Base-by-base conservation (phyloP, 1,140 invertebrate species). In the Choristoneura fumiferana region DNA sequence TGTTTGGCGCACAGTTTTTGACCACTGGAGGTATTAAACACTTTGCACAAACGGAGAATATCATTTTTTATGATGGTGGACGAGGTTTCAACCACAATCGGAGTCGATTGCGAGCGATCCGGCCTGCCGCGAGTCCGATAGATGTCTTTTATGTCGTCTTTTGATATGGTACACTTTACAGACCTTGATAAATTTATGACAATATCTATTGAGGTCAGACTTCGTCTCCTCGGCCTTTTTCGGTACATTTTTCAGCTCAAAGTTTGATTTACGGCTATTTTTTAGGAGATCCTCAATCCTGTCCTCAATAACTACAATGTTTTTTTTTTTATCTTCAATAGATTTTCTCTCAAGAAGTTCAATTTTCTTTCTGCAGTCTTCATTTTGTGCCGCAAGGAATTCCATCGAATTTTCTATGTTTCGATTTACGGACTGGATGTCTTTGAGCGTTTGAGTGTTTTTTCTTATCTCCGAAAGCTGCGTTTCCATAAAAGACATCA, bases 181-280 rank as follows among this genome's bases (percentile, higher is more conserved):
- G 17, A 53, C 1, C 39, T 15, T 1, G 45, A 12, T 1, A 59
- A 8, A 39, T 17, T 22, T 22, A 39, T 1, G 5, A 59, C 36
- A 9, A 53, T 53, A 0, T 59, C 17, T 39, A 39, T n/a, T 39
- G 1, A 59, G 18, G 15, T 59, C 57, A 10, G 36, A 4, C 14
- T 59, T 59, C 9, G 34, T 54, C 18, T 59, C 57, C 8, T 8
- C n/a, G 5, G n/a, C 1, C 8, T 15, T 36, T 40, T 40, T 59
- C 4, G 57, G 57, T 0, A 59, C 49, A 15, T 58, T 53, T 54
- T 54, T 59, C 13, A 59, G 0, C 12, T 59, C 57, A 15, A 59
- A 53, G 17, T 54, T 59, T 9, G 57, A 3, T 40, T 53, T 53
- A 1, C 57, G 43, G 9, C 12, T 39, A 8, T 34, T 34, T 6